Evolutionary conservation across 2,797 vertebrate genomes (phyloP), one percentile per base, ranked within the genome.

Genomic region (Prionace glauca): DNA sequence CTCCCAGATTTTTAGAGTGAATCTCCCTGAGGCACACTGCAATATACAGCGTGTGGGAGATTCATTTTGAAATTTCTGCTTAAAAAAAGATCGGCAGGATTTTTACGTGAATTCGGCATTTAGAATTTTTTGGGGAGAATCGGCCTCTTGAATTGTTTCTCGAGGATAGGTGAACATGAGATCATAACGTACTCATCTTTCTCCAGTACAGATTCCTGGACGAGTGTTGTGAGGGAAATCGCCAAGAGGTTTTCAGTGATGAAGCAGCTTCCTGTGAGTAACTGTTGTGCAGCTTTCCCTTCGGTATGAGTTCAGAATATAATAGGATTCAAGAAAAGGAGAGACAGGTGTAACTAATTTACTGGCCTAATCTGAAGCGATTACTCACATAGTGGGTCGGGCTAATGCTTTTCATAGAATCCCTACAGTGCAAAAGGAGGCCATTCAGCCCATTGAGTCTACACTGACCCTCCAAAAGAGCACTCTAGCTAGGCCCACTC

Each of bases 191-290:
- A n/a, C 36, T 50, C 71, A 2, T 18, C 24, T 71, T 91, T 69
- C 50, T n/a, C 41, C 26, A 91, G 86, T 56, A 29, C 87, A 50
- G 95, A 72, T 69, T 65, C 95, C 24, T 95, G 81, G 86, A 45
- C 29, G 22, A 74, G 16, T 7, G 67, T 91, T 74, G 29, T 50
- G 22, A 7, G 71, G 3, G 50, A 65, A 92, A 22, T 0, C 0
- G 26, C 0, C 67, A 74, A 0, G 0, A 62, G 77, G 67, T 0
- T 56, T 71, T 95, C 69, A 67, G 87, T 90, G 95, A 95, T 92
- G 87, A 71, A 93, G 95, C 67, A 45, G 26, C 26, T 50, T 50
- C 93, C 71, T 9, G 93, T 95, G 93, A 95, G 71, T 95, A 56
- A 9, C 32, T 74, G 45, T 10, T 92, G 32, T 32, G 18, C 32